Conservation (phyloP, 1,140 invertebrate species). For the Solen grandis region DNA sequence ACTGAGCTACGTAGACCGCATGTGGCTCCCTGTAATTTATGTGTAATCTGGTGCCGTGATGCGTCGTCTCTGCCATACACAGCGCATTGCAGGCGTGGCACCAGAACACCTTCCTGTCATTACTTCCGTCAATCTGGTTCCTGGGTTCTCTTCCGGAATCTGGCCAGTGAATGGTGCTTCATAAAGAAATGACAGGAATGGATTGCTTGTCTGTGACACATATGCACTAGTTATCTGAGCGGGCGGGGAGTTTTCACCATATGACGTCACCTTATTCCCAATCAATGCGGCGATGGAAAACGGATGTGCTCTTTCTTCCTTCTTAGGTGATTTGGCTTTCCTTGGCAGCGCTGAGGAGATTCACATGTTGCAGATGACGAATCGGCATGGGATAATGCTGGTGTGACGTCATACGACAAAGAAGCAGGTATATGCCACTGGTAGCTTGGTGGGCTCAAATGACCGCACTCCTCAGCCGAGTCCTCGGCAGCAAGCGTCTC, state of each 20-base stretch:
- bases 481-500: too few relatives aligned
- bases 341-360: neutral
- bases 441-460: neutral
- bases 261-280: neutral
- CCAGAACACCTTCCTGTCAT: conserved; percentile 10
- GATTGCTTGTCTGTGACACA: neutral
- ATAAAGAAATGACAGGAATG: neutral
- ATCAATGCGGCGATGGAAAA: conserved; percentile 42
- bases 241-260: neutral
- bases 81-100: conserved; percentile 51
- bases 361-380: neutral
- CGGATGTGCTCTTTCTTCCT: neutral
- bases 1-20: conserved; percentile 22
- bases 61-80: conserved; percentile 19
- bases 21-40: neutral
- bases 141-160: neutral
- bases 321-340: neutral
- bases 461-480: neutral
- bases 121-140: neutral
- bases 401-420: too few relatives aligned
- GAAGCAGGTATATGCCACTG: too few relatives aligned
- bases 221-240: conserved; percentile 19
- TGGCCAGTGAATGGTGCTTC: neutral
- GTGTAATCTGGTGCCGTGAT: conserved; percentile 12
- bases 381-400: too few relatives aligned